A percentile compares a stretch with the other conserved stretches of the same genome.
phyloP scores from a whole-genome alignment of 2,113 vertebrate species.

The Misgurnus mizolepis region DNA sequence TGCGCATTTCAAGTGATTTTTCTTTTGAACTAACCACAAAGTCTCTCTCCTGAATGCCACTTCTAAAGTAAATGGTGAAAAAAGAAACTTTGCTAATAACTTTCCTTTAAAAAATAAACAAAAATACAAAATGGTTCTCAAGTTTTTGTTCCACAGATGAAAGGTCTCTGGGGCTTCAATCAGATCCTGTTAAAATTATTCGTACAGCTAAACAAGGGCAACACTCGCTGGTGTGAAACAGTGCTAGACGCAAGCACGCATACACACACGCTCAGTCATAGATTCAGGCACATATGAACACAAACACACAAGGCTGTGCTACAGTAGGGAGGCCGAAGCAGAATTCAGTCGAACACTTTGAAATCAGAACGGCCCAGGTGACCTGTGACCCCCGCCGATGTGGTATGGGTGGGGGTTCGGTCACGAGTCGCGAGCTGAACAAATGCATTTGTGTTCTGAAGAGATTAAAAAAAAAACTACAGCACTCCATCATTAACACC shows the following conservation, averaged over 20 bases:
- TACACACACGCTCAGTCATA: constrained; percentile 38
- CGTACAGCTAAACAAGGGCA: constrained; percentile 62
- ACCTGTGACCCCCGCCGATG: constrained; percentile 47
- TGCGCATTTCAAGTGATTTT: not conserved
- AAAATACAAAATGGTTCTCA: constrained; percentile 72
- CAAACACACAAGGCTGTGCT: constrained; percentile 41
- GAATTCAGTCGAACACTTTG: constrained; percentile 38
- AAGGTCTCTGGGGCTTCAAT: constrained; percentile 70
- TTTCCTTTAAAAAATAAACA: constrained; percentile 31
- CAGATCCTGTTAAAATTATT: constrained; percentile 72
- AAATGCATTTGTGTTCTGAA: constrained; percentile 56
- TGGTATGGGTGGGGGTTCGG: constrained; percentile 6
- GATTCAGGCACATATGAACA: constrained; percentile 29
- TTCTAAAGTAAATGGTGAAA: constrained; percentile 61
- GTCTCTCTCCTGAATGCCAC: constrained; percentile 54
- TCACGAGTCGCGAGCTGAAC: constrained; percentile 50
- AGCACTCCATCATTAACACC: constrained; percentile 86
- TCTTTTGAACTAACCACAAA: not conserved
- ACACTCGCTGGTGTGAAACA: constrained; percentile 4
- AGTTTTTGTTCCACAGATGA: constrained; percentile 73
- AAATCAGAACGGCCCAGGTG: constrained; percentile 11
- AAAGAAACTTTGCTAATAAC: constrained; percentile 12
- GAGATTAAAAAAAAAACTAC: constrained; percentile 81
- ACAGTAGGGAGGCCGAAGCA: constrained; percentile 30
- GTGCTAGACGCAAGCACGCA: constrained; percentile 13